Conservation (phyloP, 2,888 invertebrate genomes). For the Hypomecis atomaria region DNA sequence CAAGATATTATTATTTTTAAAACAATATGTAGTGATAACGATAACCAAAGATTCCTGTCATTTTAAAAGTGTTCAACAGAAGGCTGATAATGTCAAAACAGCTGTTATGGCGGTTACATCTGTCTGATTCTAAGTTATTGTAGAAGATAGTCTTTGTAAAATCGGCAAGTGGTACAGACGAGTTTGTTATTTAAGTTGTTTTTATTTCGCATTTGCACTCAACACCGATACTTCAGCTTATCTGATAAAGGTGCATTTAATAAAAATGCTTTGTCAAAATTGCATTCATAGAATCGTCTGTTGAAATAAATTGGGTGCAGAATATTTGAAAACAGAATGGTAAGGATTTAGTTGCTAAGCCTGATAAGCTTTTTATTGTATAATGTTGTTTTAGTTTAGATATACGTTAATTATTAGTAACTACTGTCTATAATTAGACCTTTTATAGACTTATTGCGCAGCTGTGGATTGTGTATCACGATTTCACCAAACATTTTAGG, state of each 20-base stretch:
- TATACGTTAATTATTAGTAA: too few relatives aligned
- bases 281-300: not conserved
- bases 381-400: not conserved
- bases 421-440: too few relatives aligned
- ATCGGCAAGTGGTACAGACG: conserved; percentile 30
- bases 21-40: conserved; percentile 8
- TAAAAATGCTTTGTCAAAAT: conserved; percentile 17
- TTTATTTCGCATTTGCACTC: conserved; percentile 16
- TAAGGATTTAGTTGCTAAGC: not conserved
- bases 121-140: conserved; percentile 24
- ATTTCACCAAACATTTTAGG: too few relatives aligned
- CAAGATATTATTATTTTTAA: not conserved
- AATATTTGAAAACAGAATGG: conserved; percentile 10
- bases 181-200: conserved; percentile 2
- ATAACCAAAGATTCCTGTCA: conserved; percentile 13
- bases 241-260: not conserved
- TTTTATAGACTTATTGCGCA: too few relatives aligned
- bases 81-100: conserved; percentile 38
- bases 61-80: conserved; percentile 13
- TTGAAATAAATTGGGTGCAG: not conserved
- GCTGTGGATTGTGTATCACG: too few relatives aligned
- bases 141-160: conserved; percentile 35
- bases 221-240: conserved; percentile 7
- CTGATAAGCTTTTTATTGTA: not conserved
- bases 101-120: conserved; percentile 36